Conservation (phyloP, 1,140 invertebrate genomes). For the Acromyrmex echinatior region DNA sequence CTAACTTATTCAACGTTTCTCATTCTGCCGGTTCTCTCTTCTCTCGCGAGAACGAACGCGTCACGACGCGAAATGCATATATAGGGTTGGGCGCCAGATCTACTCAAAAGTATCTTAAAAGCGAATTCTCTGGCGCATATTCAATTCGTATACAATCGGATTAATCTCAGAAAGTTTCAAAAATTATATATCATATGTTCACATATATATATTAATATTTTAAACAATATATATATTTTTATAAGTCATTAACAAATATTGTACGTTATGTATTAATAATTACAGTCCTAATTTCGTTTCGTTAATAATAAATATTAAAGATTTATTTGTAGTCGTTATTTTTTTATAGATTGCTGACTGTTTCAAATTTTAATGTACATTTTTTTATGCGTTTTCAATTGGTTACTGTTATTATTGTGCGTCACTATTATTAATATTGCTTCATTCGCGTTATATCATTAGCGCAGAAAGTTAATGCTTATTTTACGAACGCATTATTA, state of each 20-base stretch:
- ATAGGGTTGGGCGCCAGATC: slow-evolving; percentile 14
- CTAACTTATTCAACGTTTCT: slow-evolving; percentile 72
- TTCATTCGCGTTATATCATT: slow-evolving; percentile 24
- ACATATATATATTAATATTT: background rate
- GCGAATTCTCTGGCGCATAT: slow-evolving; percentile 18
- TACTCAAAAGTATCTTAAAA: slow-evolving; percentile 48
- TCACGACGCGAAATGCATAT: slow-evolving; percentile 15
- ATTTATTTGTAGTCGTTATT: background rate
- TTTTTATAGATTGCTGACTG: background rate
- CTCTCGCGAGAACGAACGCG: slow-evolving; percentile 45
- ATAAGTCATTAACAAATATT: background rate
- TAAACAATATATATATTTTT: background rate
- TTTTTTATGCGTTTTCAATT: background rate
- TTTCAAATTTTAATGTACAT: background rate
- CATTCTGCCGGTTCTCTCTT: slow-evolving; percentile 51
- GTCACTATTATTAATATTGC: background rate
- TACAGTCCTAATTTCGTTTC: background rate
- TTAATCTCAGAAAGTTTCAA: background rate
- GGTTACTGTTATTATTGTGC: background rate
- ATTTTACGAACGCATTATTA: slow-evolving; percentile 44
- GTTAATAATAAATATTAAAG: background rate
- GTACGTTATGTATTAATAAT: background rate
- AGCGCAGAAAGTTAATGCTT: slow-evolving; percentile 34
- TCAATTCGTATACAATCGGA: background rate
- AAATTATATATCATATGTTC: background rate